phyloP scores from a whole-genome alignment of 1,140 invertebrate genomes.

The Danaus melanippus region DNA sequence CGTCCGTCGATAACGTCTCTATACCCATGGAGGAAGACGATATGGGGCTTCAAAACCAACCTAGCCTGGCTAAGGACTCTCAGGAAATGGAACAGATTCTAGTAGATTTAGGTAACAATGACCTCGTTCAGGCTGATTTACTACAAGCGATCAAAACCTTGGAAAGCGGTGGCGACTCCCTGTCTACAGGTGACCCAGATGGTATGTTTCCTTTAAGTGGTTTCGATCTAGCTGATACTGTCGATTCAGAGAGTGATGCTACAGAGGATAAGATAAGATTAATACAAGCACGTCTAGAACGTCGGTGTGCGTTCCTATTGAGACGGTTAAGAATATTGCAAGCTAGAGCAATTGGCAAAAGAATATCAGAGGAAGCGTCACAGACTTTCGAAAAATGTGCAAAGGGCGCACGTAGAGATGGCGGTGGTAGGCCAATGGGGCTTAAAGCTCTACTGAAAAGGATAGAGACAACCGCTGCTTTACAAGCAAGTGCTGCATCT shows the following conservation, averaged over 20 bases:
- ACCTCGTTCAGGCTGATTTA: conserved; percentile 74
- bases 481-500: conserved; percentile 58
- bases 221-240: conserved; percentile 74
- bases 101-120: conserved; percentile 71
- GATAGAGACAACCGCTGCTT: conserved; percentile 51
- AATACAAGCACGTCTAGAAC: conserved; percentile 77
- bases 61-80: conserved; percentile 60
- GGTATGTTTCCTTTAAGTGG: conserved; percentile 75
- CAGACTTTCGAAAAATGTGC: conserved; percentile 80
- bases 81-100: conserved; percentile 74
- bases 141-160: conserved; percentile 79
- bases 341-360: conserved; percentile 79
- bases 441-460: conserved; percentile 55
- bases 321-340: conserved; percentile 84
- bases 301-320: conserved; percentile 79
- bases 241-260: conserved; percentile 58
- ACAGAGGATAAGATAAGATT: conserved; percentile 61
- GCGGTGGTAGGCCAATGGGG: conserved; percentile 45
- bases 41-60: conserved; percentile 75
- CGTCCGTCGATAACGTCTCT: conserved; percentile 62
- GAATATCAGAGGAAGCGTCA: conserved; percentile 82
- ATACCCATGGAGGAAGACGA: conserved; percentile 79
- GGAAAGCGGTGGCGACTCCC: conserved; percentile 68
- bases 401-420: conserved; percentile 46
- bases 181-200: conserved; percentile 67